Evolutionary conservation across 30 jellyfish, hydroid and myxozoan species (phyloP), one percentile per base, ranked within the genome.

Genomic region (Rhopilema esculentum): DNA sequence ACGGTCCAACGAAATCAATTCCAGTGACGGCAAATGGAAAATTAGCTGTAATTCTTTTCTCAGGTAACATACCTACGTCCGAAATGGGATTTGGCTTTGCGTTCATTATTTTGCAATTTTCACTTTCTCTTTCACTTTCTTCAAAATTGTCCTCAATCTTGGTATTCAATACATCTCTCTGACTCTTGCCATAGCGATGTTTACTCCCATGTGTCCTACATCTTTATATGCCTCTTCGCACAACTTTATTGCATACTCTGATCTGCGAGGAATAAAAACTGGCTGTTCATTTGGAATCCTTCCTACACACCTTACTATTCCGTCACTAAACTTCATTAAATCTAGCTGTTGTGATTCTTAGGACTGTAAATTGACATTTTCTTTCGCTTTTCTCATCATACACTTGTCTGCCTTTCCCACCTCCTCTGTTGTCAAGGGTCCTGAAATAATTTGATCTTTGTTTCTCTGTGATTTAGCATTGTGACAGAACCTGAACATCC

Each of bases 21-120:
- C 93, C 93, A n/a, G 87, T 84, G 49, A 85, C 93, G 27, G 72
- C 87, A 53, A 84, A 84, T 8, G 80, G 88, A 61, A 48, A 69
- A 1, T 72, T 85, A 1, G 71, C 88, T 49, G 23, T 68, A 26
- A 33, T 29, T 70, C 88, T 20, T 30, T 67, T 33, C 71, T 51
- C 63, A 26, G 91, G 91, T 28, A 80, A 49, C 57, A 65, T 1
- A 16, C 83, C 91, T 29, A 23, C 26, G 1, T 80, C 52, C 19
- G 91, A 83, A 6, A 17, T 71, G 19, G 92, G 92, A 69, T 83
- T 67, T 1, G 92, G 84, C 75, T 82, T 65, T 27, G 92, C 85
- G 8, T 27, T 25, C 81, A 85, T 53, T 7, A 69, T 83, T 33
- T 71, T 83, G 91, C 91, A 82, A 12, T 49, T 22, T 40, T 82